Base-by-base conservation (phyloP, 2,888 invertebrate species). In the Chrysina gloriosa region DNA sequence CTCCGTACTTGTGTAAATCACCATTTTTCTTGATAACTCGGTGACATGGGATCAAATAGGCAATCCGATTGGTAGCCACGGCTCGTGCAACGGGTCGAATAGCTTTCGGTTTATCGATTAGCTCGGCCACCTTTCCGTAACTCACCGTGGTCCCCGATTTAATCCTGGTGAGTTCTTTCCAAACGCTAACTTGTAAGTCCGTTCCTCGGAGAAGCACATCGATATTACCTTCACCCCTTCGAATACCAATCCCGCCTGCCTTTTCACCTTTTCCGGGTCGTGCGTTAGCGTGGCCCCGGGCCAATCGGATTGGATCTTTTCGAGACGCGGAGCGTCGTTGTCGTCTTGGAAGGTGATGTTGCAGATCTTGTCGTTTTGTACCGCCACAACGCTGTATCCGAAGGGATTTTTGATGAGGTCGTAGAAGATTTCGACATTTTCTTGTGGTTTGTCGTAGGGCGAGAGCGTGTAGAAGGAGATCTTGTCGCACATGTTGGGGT, bases 31-130 rank as follows among this genome's bases (percentile, higher is more conserved):
- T 73, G 11, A 82, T 79, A 7, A 82, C 80, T 29, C 82, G 71
- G 69, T 83, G 82, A 63, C 83, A 83, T 0, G 83, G 83, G 19
- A 83, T 75, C 11, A 82, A 72, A 72, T 78, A 82, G 0, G 78
- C 74, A 68, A 82, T 73, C 52, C 76, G 78, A 71, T 83, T 83
- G 61, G 77, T 80, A 0, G 78, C 77, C n/a, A 83, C 73, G 3
- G 82, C 81, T 65, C 75, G 79, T n/a, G 81, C 82, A 0, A 81
- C 81, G 27, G 82, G 81, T 68, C 82, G 75, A 5, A 79, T 72
- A n/a, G 81, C 79, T 50, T 75, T 79, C 3, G 80, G 80, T 47
- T 77, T 76, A 1, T 79, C 79, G n/a, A 82, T 73, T 4, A 76
- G 75, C 21, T 73, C 73, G 2, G 82, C 82, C 34, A 83, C 73